These are phyloP conservation scores for Cheiracanthium punctorium DNA, from an alignment of 2,888 invertebrate genomes.

Conservation along the genomic window DNA sequence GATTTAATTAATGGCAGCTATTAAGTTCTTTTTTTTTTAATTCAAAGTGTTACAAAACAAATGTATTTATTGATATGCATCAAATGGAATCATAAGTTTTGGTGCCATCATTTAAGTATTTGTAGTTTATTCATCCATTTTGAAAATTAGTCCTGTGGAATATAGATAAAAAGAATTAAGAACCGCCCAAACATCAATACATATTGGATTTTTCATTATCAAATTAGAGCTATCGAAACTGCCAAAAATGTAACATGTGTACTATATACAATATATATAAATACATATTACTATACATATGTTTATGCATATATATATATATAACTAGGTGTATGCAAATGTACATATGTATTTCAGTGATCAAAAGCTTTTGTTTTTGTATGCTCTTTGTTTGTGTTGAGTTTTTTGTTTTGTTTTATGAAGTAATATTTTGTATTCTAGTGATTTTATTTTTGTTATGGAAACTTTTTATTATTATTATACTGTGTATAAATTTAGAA, in stretches of 20 bases:
- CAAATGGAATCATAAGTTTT: background rate
- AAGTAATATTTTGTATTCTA: conserved; percentile 58
- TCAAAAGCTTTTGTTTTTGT: conserved; percentile 40
- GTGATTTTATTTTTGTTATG: conserved; percentile 58
- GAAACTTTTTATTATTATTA: background rate
- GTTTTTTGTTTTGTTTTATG: conserved; percentile 35
- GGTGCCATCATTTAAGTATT: background rate
- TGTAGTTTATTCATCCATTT: background rate
- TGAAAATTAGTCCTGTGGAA: background rate
- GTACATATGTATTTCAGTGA: too few species aligned
- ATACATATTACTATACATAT: too few species aligned
- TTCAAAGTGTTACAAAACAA: too few species aligned
- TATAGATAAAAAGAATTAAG: background rate
- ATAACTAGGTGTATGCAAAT: too few species aligned
- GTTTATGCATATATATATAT: too few species aligned
- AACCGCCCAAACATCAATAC: background rate
- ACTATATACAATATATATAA: too few species aligned
- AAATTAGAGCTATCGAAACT: conserved; percentile 62
- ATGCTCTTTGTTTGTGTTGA: background rate
- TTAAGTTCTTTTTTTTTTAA: too few species aligned
- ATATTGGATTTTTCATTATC: conserved; percentile 23
- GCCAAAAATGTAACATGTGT: conserved; percentile 37
- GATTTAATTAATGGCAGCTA: too few species aligned
- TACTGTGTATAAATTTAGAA: background rate
- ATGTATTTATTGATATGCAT: too few species aligned